Evolutionary conservation across 2,888 invertebrate species (phyloP), one percentile per base, ranked within the genome.

Genomic region (Ormyrus rosae): DNA sequence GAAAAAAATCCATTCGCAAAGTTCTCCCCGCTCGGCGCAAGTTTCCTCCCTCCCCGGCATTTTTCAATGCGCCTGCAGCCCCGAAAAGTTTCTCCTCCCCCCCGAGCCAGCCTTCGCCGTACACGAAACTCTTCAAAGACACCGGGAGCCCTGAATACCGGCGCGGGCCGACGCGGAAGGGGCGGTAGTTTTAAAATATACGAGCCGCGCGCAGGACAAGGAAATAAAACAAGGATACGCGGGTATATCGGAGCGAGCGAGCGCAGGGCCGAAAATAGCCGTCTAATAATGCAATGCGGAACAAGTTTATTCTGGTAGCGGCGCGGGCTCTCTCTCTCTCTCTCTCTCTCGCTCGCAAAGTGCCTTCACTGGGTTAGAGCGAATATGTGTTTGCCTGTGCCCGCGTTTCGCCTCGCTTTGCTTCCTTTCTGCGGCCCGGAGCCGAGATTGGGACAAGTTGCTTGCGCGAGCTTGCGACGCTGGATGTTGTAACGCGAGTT

Each of bases 221-320:
- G 76, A 81, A 81, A 81, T 81, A 83, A 80, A 81, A 79, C 81
- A 84, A 81, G 79, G 80, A 78, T 73, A 58, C 72, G 61, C 75
- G 69, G 45, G 75, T 60, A 64, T 61, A 69, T 67, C 11, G 48
- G 61, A 53, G 67, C 10, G 6, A n/a, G 11, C 45, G 10, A 69
- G 9, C n/a, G 51, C 73, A 64, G 81, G 78, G 60, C 84, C 86
- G 83, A 85, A 87, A 88, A 89, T 89, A 89, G 85, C 86, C 87
- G 85, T 87, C 89, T 88, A 89, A 89, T 89, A 90, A 89, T 88
- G 89, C 89, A 89, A 89, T 87, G 88, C 89, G 89, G 89, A 90
- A 90, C 89, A 87, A 88, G 89, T 88, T 89, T 87, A 89, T 90
- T 90, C 88, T 86, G 85, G 89, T 85, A 86, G 85, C 77, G 63